Percentiles rank a stretch among this genome's conserved stretches.
Conservation (phyloP, 2,113 vertebrate genomes). For the Colaptes auratus region DNA sequence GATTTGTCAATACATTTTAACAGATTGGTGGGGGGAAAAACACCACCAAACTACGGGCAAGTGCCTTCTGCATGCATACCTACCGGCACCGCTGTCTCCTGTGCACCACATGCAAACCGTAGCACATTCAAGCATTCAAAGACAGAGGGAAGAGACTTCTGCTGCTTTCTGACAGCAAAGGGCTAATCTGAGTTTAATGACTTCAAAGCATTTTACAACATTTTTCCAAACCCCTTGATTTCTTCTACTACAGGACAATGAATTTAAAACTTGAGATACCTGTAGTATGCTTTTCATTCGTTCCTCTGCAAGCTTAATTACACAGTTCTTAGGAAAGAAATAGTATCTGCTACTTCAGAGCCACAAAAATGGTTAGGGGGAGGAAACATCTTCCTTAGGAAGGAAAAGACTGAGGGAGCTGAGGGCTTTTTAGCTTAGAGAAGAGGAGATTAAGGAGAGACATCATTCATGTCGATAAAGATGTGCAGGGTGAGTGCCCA, state of each 20-base stretch:
- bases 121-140: not conserved
- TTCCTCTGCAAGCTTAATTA: not conserved
- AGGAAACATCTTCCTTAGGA: too few relatives aligned
- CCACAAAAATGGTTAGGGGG: too few relatives aligned
- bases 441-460: too few relatives aligned
- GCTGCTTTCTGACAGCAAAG: not conserved
- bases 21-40: not conserved
- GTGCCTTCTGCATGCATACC: not conserved
- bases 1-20: conserved; percentile 28
- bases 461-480: too few relatives aligned
- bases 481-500: too few relatives aligned
- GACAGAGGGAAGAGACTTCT: not conserved
- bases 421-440: too few relatives aligned
- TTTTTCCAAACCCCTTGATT: not conserved
- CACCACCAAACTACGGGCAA: not conserved
- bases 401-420: too few relatives aligned
- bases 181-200: not conserved
- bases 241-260: not conserved
- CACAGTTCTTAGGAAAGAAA: not conserved
- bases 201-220: not conserved
- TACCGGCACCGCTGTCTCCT: not conserved
- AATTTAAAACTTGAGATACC: not conserved
- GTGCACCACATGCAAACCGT: not conserved
- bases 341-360: not conserved
- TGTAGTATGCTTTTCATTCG: rapidly evolving